Base-by-base conservation (phyloP, 2,113 vertebrate species). In the Athene noctua region DNA sequence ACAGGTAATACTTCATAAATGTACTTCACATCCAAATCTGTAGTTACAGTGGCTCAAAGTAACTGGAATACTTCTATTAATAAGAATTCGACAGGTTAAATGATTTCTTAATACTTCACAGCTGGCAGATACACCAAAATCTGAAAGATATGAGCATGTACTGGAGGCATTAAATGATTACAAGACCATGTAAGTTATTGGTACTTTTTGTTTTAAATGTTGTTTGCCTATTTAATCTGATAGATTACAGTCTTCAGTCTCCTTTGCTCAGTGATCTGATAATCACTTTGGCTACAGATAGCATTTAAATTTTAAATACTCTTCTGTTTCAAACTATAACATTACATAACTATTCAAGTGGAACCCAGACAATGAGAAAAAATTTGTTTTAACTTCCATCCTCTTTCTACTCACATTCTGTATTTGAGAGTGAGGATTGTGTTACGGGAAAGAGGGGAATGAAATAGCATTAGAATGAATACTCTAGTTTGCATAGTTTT, bases 91-190 rank as follows among this genome's bases (percentile, higher is more conserved):
- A 86, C 66, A 61, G 19, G 22, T 91, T 98, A 97, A 98, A 97
- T 97, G 62, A 87, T 97, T 97, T 98, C 89, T 98, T 98, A 95
- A 97, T 98, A 91, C 94, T 98, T 97, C 96, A 87, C 97, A 99
- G 99, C 98, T 99, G 89, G 96, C 98, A 95, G 98, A 99, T 77
- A 99, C 99, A 88, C 99, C 98, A 92, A 99, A 97, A 98, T 98
- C 98, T 89, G 98, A 99, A 96, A 98, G 99, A 97, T 99, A 99
- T 85, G 99, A 99, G 93, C 98, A 98, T 96, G 98, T 99, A 96
- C 97, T 99, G 95, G 99, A 99, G 96, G 99, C 99, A 86, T 98
- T 99, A 98, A 99, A 99, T 98, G 99, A 98, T 98, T 99, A 99
- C 97, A 99, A 98, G 94, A 99, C 98, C 96, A 99, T 99, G 99